phyloP scores from a whole-genome alignment of 2,888 invertebrate species.

The Sminthurides aquaticus region DNA sequence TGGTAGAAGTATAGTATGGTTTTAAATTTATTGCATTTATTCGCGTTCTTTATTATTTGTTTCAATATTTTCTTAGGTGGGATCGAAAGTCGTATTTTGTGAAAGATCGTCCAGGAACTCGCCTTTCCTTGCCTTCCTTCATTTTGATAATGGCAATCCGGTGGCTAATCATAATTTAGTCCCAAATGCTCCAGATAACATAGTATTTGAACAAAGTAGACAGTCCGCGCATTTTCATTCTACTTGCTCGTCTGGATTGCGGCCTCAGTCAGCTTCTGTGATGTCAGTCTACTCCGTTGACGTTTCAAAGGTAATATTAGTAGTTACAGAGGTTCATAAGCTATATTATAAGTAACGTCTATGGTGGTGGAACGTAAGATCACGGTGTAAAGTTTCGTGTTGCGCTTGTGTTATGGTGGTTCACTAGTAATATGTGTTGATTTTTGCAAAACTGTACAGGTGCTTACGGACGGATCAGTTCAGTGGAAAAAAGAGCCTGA shows the following conservation, averaged over 20 bases:
- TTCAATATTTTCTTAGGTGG: slow-evolving; percentile 32
- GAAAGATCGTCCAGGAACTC: slow-evolving; percentile 39
- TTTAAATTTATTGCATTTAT: too few species aligned
- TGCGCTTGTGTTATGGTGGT: too few species aligned
- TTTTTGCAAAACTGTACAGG: too few species aligned
- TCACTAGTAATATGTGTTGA: too few species aligned
- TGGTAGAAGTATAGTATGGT: too few species aligned
- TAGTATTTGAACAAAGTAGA: slow-evolving; percentile 34
- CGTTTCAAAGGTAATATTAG: slow-evolving; percentile 39
- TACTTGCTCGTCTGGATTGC: slow-evolving; percentile 31
- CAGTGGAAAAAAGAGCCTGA: slow-evolving; percentile 50
- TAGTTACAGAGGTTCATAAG: not conserved
- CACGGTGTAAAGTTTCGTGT: too few species aligned
- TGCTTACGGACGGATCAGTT: slow-evolving; percentile 27
- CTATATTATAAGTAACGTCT: not conserved
- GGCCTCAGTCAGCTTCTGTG: slow-evolving; percentile 25
- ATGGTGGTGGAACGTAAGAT: not conserved
- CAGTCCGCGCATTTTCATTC: slow-evolving; percentile 36
- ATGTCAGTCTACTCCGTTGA: slow-evolving; percentile 41
- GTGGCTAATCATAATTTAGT: slow-evolving; percentile 12
- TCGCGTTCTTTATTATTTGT: too few species aligned
- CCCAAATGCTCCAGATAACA: slow-evolving; percentile 27
- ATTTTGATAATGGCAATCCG: slow-evolving; percentile 30
- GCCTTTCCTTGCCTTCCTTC: slow-evolving; percentile 40
- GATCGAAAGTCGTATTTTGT: slow-evolving; percentile 36